Evolutionary conservation across 2,113 vertebrate genomes (phyloP).

Genomic region (Paracanthobrama guichenoti): DNA sequence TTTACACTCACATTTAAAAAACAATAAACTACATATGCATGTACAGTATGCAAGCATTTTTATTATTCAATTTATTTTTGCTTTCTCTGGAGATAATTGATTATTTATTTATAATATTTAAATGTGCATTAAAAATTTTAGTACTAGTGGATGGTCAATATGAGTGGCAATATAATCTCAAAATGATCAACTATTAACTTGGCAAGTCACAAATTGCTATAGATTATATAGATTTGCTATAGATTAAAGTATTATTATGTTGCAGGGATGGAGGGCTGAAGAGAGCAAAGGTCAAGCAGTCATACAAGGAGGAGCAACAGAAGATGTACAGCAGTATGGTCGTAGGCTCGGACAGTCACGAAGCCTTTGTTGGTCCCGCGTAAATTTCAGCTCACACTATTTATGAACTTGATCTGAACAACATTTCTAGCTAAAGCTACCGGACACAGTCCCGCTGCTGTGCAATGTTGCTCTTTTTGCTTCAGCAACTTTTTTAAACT

Average conservation of each 20-base stretch:
- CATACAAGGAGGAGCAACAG: slow-evolving; percentile 89
- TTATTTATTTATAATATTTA: neutral
- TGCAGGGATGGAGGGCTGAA: slow-evolving; percentile 93
- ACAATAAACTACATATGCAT: neutral
- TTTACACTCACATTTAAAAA: too few species aligned
- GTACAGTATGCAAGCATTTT: neutral
- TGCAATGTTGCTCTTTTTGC: neutral
- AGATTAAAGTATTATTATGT: neutral
- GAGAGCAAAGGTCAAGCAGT: slow-evolving; percentile 87
- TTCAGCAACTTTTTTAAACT: neutral
- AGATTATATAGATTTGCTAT: neutral
- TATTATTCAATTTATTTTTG: neutral
- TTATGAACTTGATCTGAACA: slow-evolving; percentile 31
- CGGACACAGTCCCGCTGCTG: too few species aligned
- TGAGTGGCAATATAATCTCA: neutral
- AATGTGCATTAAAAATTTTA: too few species aligned
- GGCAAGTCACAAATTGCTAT: neutral
- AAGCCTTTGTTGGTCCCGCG: neutral
- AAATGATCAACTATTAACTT: neutral
- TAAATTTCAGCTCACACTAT: neutral
- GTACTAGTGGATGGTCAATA: neutral
- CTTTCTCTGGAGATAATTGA: neutral
- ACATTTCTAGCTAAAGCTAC: neutral
- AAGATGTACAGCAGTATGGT: slow-evolving; percentile 94
- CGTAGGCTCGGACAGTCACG: slow-evolving; percentile 68